A percentile compares a stretch with the other conserved stretches of the same genome.
Conservation (phyloP, 2,113 vertebrate genomes). For the Aldabrachelys gigantea region DNA sequence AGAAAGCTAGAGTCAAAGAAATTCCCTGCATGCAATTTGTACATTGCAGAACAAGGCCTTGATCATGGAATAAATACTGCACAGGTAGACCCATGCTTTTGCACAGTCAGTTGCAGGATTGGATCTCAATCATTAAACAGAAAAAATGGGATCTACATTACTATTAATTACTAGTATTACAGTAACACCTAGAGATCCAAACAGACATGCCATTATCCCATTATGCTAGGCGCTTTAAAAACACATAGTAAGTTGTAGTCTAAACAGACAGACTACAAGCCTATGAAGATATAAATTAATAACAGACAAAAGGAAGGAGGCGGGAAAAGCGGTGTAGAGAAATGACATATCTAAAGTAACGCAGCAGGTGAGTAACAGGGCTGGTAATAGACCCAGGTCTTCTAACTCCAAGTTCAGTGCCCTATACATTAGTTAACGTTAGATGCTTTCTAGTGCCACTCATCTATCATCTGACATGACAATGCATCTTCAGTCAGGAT, state of each 20-base stretch:
- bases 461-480: neutral
- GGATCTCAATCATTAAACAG: neutral
- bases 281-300: neutral
- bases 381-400: fast-evolving
- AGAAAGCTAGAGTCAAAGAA: neutral
- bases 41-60: neutral
- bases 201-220: neutral
- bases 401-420: neutral
- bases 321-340: neutral
- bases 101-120: neutral
- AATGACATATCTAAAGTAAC: neutral
- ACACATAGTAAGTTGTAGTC: neutral
- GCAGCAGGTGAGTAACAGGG: neutral
- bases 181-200: neutral
- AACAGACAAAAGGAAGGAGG: neutral
- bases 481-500: neutral
- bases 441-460: neutral
- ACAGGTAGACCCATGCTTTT: neutral
- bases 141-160: neutral
- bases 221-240: neutral
- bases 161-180: neutral
- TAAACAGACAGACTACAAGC: neutral
- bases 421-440: neutral
- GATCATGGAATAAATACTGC: neutral
- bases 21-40: neutral